phyloP scores from a whole-genome alignment of 2,888 invertebrate genomes.

The Epirrhoe alternata region DNA sequence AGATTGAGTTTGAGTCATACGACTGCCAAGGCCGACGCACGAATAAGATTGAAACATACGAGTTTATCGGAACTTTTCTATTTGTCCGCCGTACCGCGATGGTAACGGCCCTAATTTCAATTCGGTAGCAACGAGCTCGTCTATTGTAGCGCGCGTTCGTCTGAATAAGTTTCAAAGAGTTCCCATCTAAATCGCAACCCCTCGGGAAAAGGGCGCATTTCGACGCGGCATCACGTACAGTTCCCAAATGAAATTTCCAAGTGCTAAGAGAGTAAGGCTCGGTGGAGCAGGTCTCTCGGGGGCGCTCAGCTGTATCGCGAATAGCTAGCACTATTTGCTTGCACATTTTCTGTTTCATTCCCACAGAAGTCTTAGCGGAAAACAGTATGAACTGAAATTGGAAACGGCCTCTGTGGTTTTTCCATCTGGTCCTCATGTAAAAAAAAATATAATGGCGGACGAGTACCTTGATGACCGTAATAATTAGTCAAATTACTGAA shows the following conservation, averaged over 20 bases:
- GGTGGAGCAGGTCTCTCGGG: slow-evolving; percentile 53
- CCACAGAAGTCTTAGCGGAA: slow-evolving; percentile 45
- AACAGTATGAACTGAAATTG: slow-evolving; percentile 50
- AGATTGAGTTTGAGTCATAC: slow-evolving; percentile 47
- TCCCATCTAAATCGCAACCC: slow-evolving; percentile 65
- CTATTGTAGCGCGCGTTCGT: slow-evolving; percentile 64
- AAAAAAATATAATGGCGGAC: too few species aligned
- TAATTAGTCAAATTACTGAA: slow-evolving; percentile 53
- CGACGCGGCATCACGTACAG: slow-evolving; percentile 74
- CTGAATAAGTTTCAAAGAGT: slow-evolving; percentile 67
- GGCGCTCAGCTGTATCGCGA: slow-evolving; percentile 54
- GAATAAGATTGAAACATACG: slow-evolving; percentile 61
- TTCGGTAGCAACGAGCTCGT: slow-evolving; percentile 68
- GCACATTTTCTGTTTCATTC: slow-evolving; percentile 56
- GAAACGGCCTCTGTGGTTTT: slow-evolving; percentile 39
- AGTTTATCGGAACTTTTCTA: slow-evolving; percentile 63
- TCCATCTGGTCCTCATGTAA: too few species aligned
- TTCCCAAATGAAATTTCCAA: slow-evolving; percentile 79
- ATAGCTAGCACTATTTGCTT: slow-evolving; percentile 58
- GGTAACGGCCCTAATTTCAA: slow-evolving; percentile 73
- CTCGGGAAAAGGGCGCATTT: slow-evolving; percentile 70
- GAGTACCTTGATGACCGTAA: slow-evolving; percentile 28
- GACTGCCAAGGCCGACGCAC: slow-evolving; percentile 53
- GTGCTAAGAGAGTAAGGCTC: slow-evolving; percentile 64
- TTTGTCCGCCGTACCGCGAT: slow-evolving; percentile 63